A percentile compares a stretch with the other conserved stretches of the same genome.
These are phyloP conservation scores for Enteromius trimaculatus DNA, from an alignment of 2,797 vertebrate genomes.

Conservation along the genomic window DNA sequence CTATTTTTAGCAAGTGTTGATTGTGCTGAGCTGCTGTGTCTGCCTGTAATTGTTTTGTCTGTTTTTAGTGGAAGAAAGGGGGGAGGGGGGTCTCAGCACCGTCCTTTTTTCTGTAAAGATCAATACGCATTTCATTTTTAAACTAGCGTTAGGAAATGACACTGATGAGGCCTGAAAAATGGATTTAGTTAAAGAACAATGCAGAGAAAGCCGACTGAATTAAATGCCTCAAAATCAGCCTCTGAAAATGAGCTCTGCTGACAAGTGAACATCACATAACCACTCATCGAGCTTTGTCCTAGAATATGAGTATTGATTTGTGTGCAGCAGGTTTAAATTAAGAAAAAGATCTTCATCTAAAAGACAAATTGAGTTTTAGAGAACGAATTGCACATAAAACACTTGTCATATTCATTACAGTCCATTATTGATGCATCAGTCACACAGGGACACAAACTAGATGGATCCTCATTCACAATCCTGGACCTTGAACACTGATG, in stretches of 20 bases:
- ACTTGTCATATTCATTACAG: conserved; percentile 14
- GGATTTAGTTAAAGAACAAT: conserved; percentile 26
- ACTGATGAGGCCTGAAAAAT: conserved; percentile 39
- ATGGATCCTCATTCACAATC: conserved; percentile 1
- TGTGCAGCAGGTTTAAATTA: conserved; percentile 12
- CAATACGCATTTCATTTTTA: conserved; percentile 52
- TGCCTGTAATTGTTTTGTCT: conserved; percentile 57
- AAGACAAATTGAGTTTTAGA: conserved; percentile 18
- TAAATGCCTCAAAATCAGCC: not conserved
- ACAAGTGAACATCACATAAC: conserved; percentile 17
- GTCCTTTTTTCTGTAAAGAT: conserved; percentile 48
- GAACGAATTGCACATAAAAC: conserved; percentile 13
- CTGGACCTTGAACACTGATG: not conserved
- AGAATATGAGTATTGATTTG: conserved; percentile 18
- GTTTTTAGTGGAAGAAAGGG: conserved; percentile 7
- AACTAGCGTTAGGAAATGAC: conserved; percentile 33
- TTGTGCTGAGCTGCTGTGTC: conserved; percentile 44
- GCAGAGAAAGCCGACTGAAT: conserved; percentile 7
- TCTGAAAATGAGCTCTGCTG: not conserved
- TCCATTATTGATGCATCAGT: not conserved
- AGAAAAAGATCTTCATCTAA: conserved; percentile 5
- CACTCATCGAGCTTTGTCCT: conserved; percentile 16
- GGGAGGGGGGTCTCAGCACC: not conserved
- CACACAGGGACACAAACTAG: not conserved
- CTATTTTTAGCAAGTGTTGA: conserved; percentile 49